A percentile compares a stretch with the other conserved stretches of the same genome.
Conservation (phyloP, 2,888 invertebrate species). For the Cheilosia variabilis region DNA sequence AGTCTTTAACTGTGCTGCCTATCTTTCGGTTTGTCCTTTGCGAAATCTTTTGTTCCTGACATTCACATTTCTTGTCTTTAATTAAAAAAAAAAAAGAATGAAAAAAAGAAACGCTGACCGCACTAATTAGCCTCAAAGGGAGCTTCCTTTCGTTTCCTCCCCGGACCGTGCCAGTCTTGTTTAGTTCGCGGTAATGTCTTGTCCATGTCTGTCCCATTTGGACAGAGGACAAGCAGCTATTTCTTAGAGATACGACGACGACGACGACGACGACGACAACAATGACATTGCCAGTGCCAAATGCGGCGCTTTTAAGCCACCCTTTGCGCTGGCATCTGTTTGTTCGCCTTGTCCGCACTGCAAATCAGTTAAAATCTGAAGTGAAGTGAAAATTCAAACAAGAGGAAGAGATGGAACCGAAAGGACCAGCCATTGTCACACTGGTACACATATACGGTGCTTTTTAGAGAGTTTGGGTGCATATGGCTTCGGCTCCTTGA, state of each 20-base stretch:
- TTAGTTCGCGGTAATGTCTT: constrained; percentile 76
- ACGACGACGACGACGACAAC: constrained; percentile 24
- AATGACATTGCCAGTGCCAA: constrained; percentile 71
- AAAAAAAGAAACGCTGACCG: constrained; percentile 81
- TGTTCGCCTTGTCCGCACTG: constrained; percentile 17
- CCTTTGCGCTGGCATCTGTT: neutral
- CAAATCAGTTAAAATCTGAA: constrained; percentile 69
- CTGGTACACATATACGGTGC: constrained; percentile 20
- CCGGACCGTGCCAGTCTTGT: constrained; percentile 61
- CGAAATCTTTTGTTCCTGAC: constrained; percentile 74
- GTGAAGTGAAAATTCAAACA: constrained; percentile 70
- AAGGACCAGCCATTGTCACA: constrained; percentile 50
- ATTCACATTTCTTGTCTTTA: constrained; percentile 73
- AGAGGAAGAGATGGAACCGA: constrained; percentile 12
- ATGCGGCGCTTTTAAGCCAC: constrained; percentile 69
- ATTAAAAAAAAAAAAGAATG: constrained; percentile 52
- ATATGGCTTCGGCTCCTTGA: neutral
- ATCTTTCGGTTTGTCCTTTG: constrained; percentile 59
- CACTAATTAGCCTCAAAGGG: constrained; percentile 83
- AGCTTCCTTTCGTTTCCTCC: constrained; percentile 61
- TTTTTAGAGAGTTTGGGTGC: constrained; percentile 10
- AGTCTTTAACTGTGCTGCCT: constrained; percentile 62
- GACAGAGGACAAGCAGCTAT: constrained; percentile 70
- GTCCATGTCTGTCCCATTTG: constrained; percentile 74
- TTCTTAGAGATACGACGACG: constrained; percentile 42